phyloP scores from a whole-genome alignment of 2,797 vertebrate species.

The Myotis daubentonii region DNA sequence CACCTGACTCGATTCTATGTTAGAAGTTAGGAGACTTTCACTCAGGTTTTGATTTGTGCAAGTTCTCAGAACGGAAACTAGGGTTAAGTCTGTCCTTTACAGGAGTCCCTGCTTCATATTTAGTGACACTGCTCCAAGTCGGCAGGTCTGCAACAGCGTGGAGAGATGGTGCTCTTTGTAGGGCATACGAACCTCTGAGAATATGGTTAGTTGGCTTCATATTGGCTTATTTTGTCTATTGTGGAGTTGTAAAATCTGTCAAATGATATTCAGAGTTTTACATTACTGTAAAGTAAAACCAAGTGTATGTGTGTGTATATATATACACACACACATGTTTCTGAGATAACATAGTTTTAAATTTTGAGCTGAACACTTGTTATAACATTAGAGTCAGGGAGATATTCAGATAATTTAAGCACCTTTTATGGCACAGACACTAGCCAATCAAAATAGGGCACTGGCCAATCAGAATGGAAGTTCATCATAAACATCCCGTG shows the following conservation, averaged over 20 bases:
- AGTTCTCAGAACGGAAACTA: neutral
- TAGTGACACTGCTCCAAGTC: neutral
- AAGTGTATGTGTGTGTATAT: neutral
- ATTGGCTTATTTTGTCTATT: neutral
- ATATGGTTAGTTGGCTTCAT: neutral
- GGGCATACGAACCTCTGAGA: neutral
- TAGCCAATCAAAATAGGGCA: neutral
- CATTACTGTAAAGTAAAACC: neutral
- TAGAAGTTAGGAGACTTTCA: neutral
- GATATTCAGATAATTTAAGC: neutral
- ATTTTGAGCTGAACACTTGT: neutral
- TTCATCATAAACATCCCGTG: neutral
- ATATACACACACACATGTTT: neutral
- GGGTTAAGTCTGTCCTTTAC: neutral
- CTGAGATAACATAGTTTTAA: neutral
- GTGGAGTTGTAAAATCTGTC: neutral
- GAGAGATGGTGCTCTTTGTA: neutral
- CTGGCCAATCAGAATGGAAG: neutral
- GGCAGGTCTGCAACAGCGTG: neutral
- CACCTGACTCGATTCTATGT: neutral
- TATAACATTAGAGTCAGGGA: neutral
- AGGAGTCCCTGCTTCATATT: neutral
- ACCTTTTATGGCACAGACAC: neutral
- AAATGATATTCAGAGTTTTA: neutral
- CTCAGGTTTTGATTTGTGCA: neutral